A percentile compares a stretch with the other conserved stretches of the same genome.
These are phyloP conservation scores for Emydocephalus ijimae DNA, from an alignment of 2,113 vertebrate species.

Conservation along the genomic window DNA sequence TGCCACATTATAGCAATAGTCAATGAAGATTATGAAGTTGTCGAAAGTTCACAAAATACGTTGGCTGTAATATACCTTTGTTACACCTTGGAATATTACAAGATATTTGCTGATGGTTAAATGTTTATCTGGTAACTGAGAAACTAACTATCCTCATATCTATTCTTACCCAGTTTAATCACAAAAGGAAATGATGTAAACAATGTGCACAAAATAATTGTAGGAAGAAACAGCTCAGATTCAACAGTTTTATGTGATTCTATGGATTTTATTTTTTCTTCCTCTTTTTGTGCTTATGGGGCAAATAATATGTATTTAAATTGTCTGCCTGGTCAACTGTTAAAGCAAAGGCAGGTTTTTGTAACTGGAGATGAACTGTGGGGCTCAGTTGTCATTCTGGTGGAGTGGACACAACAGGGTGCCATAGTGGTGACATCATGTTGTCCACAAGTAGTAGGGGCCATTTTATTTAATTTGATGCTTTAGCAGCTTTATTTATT, in stretches of 20 bases:
- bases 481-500: no score
- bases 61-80: background rate
- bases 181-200: background rate
- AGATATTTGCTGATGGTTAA: background rate
- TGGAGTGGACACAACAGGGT: background rate
- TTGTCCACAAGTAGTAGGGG: background rate
- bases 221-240: background rate
- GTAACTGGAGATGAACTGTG: background rate
- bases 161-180: background rate
- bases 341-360: background rate
- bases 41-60: background rate
- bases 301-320: background rate
- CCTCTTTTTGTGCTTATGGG: background rate
- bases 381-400: background rate
- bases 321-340: background rate
- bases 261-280: background rate
- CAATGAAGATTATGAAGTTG: background rate
- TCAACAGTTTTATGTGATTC: background rate
- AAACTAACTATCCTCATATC: background rate
- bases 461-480: background rate
- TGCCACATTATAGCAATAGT: background rate
- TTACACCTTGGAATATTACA: background rate
- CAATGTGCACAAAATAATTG: background rate
- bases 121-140: background rate
- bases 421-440: background rate